Base-by-base conservation (phyloP, 2,113 vertebrate species). In the Sebastes fasciatus region DNA sequence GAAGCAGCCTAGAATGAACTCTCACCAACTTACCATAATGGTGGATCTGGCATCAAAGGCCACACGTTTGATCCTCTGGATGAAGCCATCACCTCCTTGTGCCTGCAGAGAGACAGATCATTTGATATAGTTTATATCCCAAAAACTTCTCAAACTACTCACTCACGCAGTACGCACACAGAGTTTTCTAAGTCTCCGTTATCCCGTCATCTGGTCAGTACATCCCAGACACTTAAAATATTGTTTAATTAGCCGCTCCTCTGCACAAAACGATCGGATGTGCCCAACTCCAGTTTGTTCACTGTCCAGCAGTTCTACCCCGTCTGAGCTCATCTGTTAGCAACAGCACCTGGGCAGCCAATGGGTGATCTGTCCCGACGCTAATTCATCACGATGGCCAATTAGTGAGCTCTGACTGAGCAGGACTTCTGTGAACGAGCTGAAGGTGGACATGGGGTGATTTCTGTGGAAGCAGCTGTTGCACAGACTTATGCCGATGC, bases 41-140 rank as follows among this genome's bases (percentile, higher is more conserved):
- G 98, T 99, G 85, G 98, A 97, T 82, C 94, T 97, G 84, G 97
- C 97, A 92, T 99, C 98, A 90, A 97, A 99, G 69, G 93, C 88
- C 84, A 99, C 93, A 60, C 98, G 97, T 93, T 97, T 99, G 94
- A 99, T 88, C 91, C 97, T 96, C 80, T 99, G 98, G 75, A 97
- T 93, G 92, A 99, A 84, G 88, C 98, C 97, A 79, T 99, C 98
- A 71, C 98, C 98, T 91, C 98, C 98, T 34, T 98, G 95, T n/a
- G 97, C 97, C 98, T 99, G 94, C 83, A 87, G 71, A 49, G 81
- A 89, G 54, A 92, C 69, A 85, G 13, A 82, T 7, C 8, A 4
- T 68, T 69, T 45, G 62, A 83, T 52, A 26, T 54, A 10, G 51
- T 54, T 17, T 4, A n/a, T n/a, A 57, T 34, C 34, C 8, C 17